Conservation (phyloP, 2,113 vertebrate species). For the Nerophis lumbriciformis region DNA sequence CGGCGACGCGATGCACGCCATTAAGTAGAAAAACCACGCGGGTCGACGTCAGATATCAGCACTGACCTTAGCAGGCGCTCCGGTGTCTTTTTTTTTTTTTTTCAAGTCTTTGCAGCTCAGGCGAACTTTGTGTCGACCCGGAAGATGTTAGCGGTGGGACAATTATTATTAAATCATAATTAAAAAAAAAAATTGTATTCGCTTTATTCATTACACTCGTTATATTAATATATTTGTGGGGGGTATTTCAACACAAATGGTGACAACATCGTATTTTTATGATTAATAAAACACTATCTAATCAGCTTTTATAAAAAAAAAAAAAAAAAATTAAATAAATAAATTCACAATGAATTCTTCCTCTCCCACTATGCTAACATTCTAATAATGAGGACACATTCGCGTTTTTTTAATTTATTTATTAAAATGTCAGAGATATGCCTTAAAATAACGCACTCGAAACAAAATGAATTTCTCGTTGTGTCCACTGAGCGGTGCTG, state of each 20-base stretch:
- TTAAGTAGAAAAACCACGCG: constrained; percentile 2
- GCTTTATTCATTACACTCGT: neutral
- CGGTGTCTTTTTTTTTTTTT: constrained; percentile 15
- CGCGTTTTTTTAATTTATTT: neutral
- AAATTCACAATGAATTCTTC: no score
- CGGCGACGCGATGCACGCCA: constrained; percentile 6
- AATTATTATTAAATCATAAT: constrained; percentile 32
- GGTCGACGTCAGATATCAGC: constrained; percentile 2
- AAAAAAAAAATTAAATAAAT: no score
- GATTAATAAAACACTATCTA: neutral
- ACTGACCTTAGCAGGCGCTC: constrained; percentile 66
- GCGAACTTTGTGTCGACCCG: constrained; percentile 52
- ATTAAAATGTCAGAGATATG: neutral
- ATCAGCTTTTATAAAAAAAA: neutral
- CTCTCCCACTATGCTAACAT: neutral
- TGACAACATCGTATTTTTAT: no score
- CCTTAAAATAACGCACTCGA: no score
- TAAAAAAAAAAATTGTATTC: no score
- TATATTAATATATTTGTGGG: no score
- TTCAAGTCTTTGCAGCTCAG: constrained; percentile 21
- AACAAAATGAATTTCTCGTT: no score
- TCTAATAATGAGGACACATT: neutral
- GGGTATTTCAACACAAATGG: no score
- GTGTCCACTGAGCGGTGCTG: no score
- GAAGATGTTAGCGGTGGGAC: constrained; percentile 43